Conservation (phyloP, 2,113 vertebrate species). For the Mohoua ochrocephala region DNA sequence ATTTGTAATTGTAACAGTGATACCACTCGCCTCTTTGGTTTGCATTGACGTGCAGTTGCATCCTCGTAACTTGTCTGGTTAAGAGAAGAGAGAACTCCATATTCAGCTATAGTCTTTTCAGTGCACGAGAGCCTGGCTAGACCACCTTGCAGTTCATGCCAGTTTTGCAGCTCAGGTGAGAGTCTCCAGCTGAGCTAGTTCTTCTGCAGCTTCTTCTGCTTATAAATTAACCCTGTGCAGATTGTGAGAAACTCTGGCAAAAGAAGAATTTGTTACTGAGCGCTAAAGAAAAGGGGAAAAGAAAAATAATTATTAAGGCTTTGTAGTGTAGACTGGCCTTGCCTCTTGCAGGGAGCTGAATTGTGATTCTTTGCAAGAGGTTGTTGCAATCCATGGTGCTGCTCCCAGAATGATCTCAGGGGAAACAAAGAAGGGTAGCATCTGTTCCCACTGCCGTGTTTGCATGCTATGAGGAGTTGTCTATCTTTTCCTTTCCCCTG, state of each 20-base stretch:
- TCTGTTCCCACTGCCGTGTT: background rate
- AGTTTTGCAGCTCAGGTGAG: background rate
- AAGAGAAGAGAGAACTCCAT: background rate
- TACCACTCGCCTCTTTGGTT: rapidly evolving
- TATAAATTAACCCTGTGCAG: background rate
- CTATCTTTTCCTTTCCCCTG: background rate
- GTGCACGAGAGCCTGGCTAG: rapidly evolving
- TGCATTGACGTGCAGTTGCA: background rate
- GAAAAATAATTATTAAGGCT: background rate
- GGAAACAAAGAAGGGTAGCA: background rate
- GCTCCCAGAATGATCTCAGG: background rate
- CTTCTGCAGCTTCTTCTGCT: background rate
- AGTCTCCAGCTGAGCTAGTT: background rate
- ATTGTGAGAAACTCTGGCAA: background rate
- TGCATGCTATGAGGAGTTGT: background rate
- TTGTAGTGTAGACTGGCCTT: background rate
- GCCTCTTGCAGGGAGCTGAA: background rate
- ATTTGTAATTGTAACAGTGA: background rate
- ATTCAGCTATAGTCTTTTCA: background rate
- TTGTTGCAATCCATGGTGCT: background rate
- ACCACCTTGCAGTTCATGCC: background rate
- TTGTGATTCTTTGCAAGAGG: background rate
- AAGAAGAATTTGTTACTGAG: background rate
- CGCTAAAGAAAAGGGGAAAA: background rate
- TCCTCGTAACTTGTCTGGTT: background rate